A percentile compares a stretch with the other conserved stretches of the same genome.
These are phyloP conservation scores for Steatocranus sp. DNA, from an alignment of 2,797 vertebrate genomes.

Conservation along the genomic window DNA sequence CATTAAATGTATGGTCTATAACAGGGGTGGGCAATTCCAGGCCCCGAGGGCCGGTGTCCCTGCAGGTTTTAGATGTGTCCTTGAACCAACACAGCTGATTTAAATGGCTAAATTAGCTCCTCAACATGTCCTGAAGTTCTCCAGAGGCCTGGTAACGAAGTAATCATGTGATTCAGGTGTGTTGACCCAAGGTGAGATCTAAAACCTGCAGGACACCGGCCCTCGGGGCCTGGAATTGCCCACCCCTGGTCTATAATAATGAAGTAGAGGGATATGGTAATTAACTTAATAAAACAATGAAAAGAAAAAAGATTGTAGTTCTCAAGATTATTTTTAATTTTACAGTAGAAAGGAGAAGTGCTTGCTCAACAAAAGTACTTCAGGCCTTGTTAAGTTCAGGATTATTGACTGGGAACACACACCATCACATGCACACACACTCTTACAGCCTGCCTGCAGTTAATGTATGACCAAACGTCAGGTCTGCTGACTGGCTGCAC, in stretches of 20 bases:
- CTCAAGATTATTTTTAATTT: not conserved
- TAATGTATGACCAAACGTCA: constrained; percentile 76
- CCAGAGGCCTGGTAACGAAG: no score
- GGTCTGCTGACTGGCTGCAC: constrained; percentile 74
- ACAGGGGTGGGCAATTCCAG: no score
- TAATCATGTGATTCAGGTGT: no score
- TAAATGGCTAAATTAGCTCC: no score
- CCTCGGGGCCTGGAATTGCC: no score
- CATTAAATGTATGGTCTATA: not conserved
- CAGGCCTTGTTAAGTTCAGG: constrained; percentile 66
- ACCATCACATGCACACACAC: constrained; percentile 7
- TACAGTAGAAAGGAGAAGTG: not conserved
- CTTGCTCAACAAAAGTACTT: constrained; percentile 51
- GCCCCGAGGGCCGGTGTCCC: no score
- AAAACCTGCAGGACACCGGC: no score
- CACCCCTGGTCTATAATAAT: not conserved
- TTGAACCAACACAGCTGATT: no score
- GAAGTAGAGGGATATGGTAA: not conserved
- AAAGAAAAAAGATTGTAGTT: not conserved
- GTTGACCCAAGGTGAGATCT: no score
- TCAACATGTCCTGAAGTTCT: no score
- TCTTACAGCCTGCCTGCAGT: constrained; percentile 51
- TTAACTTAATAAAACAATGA: not conserved
- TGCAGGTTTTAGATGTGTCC: no score
- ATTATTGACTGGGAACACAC: constrained; percentile 58